Evolutionary conservation across 1,140 invertebrate species (phyloP), one percentile per base, ranked within the genome.

Genomic region (Plectus sambesii): DNA sequence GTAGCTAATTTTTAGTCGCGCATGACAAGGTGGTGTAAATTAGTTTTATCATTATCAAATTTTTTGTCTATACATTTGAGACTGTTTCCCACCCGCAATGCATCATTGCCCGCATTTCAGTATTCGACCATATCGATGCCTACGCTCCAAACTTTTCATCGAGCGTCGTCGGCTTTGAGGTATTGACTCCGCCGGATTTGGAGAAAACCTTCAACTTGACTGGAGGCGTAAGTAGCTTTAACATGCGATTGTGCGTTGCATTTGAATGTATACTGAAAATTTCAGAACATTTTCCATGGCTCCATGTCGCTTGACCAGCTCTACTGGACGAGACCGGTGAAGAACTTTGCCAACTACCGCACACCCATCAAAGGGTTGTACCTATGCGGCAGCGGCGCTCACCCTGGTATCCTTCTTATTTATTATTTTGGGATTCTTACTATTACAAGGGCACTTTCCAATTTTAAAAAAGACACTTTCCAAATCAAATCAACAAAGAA

Each of bases 281-380:
- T 69, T 30, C 64, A 77, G 75, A 79, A 79, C 60, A 79, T 79
- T 25, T 79, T 79, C 60, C 78, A 79, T 62, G 78, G 78, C 17
- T 57, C 73, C 1, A 75, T 79, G 72, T 69, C 72, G 6, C 56
- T 78, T 29, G 75, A 78, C 58, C 78, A 79, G 60, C 60, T 79
- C 6, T 78, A 75, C 47, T 63, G 73, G 41, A 62, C 63, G 15
- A 59, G 78, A 38, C 77, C 77, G 2, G 62, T 66, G 9, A 51
- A 65, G 15, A 46, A 47, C 6, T 55, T 66, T 19, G 59, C 59
- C 41, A 69, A 72, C 47, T 74, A 74, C 41, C 53, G 56, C 42
- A 75, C 74, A 4, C 76, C 77, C 0, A 55, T 79, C 4, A 29
- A 59, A 27, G 70, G 72, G 6, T 62, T 79, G 1, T 75, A 75